Evolutionary conservation across 1,140 invertebrate species (phyloP), one percentile per base, ranked within the genome.

Genomic region (Oncopeltus fasciatus): DNA sequence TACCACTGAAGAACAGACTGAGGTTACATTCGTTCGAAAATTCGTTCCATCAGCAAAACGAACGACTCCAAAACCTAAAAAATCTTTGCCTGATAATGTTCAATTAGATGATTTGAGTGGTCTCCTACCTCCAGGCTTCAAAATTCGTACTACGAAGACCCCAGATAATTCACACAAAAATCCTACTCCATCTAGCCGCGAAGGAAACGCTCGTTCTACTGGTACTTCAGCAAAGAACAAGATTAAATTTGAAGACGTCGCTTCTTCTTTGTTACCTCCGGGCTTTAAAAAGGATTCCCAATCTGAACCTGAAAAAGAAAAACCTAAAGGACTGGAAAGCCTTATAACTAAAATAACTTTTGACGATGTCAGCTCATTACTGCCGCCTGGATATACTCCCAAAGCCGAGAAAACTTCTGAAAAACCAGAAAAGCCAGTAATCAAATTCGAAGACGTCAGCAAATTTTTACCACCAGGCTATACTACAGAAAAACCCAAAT

Each of bases 61-160:
- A 61, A 69, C 67, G 46, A 78, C 78, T 20, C 61, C 57, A 28
- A 78, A 77, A 68, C 76, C 74, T 49, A 69, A 68, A 51, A 65
- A 67, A 59, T 71, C 73, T 18, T 66, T 74, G 12, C 71, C 80
- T 59, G 81, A 83, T 21, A 80, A 74, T 33, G 74, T 79, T 1
- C 79, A 79, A 72, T 81, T 82, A 70, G 82, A 83, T 58, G 76
- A 84, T 65, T 68, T 81, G 1, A 43, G 62, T 18, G 77, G 79
- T 2, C 70, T 85, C 1, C 69, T 85, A 16, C 83, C 83, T 1
- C 70, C 77, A 5, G 82, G 81, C 26, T 85, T 82, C 67, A 65
- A 65, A 56, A 8, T 26, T 26, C 31, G 77, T 65, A 77, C 71
- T 67, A 75, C 74, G 74, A 78, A 74, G 70, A 77, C 71, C 72